Evolutionary conservation across 2,113 vertebrate genomes (phyloP).

Genomic region (Xiphias gladius): DNA sequence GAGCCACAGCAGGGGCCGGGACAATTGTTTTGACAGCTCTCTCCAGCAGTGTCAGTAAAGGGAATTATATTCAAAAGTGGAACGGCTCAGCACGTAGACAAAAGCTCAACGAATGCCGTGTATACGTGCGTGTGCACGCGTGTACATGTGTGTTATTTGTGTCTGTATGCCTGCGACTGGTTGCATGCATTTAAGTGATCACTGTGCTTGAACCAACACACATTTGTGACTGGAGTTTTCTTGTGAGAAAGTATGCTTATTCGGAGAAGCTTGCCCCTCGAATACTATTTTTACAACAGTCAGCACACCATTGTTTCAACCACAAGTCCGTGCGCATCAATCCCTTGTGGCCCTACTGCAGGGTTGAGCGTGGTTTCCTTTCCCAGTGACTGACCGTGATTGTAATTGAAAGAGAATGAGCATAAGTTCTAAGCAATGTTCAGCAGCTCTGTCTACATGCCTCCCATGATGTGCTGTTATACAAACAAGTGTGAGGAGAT

Average conservation of each 20-base stretch:
- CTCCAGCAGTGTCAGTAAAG: constrained; percentile 69
- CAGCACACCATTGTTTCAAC: constrained; percentile 75
- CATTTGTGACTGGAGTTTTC: constrained; percentile 36
- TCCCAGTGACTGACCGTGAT: constrained; percentile 76
- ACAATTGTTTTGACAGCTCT: constrained; percentile 84
- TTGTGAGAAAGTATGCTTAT: constrained; percentile 69
- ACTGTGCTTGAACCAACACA: background rate
- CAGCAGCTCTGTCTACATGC: constrained; percentile 56
- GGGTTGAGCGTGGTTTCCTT: constrained; percentile 65
- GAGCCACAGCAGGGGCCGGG: constrained; percentile 72
- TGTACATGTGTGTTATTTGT: background rate
- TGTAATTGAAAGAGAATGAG: constrained; percentile 75
- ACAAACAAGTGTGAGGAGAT: constrained; percentile 25
- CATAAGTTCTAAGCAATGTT: constrained; percentile 71
- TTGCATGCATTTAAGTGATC: constrained; percentile 1
- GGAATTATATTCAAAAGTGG: constrained; percentile 67
- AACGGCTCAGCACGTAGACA: constrained; percentile 47
- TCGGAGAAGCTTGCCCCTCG: constrained; percentile 51
- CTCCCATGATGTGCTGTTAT: constrained; percentile 49
- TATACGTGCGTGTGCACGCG: background rate
- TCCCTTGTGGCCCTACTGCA: constrained; percentile 66
- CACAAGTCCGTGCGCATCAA: constrained; percentile 76
- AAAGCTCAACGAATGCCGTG: constrained; percentile 56
- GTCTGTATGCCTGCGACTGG: constrained; percentile 22
- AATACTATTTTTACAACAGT: constrained; percentile 78